Evolutionary conservation across 2,888 invertebrate species (phyloP).

Genomic region (Endomychus coccineus): DNA sequence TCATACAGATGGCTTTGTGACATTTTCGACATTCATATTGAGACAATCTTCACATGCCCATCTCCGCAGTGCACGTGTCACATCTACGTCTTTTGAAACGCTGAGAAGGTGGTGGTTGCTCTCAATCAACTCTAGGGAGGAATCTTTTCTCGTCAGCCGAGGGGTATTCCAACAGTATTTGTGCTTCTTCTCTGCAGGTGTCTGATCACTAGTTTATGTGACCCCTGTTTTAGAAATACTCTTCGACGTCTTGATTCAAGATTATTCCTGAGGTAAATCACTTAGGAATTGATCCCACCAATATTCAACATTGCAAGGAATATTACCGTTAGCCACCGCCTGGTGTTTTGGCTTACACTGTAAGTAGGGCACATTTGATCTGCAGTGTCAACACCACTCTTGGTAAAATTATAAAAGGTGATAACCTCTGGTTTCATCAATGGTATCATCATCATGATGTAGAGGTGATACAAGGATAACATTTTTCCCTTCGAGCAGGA

Average conservation of each 20-base stretch:
- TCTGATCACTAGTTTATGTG: conserved; percentile 15
- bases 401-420: conserved; percentile 17
- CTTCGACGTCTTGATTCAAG: conserved; percentile 16
- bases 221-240: conserved; percentile 18
- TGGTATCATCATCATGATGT: conserved; percentile 11
- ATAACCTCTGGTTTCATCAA: conserved; percentile 15
- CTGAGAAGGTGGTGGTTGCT: conserved; percentile 7
- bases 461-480: too few species aligned
- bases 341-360: conserved; percentile 15
- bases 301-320: conserved; percentile 18
- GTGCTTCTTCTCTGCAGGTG: conserved; percentile 14
- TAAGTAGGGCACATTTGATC: conserved; percentile 19
- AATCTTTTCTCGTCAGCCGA: conserved; percentile 15
- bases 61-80: conserved; percentile 15
- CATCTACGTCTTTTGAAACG: conserved; percentile 12
- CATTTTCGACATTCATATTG: conserved; percentile 16
- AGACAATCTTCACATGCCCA: conserved; percentile 14
- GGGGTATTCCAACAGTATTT: conserved; percentile 9
- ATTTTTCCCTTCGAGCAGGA: too few species aligned
- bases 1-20: conserved; percentile 14
- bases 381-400: conserved; percentile 17
- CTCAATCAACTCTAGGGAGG: conserved; percentile 9
- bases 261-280: conserved; percentile 18
- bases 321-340: conserved; percentile 20
- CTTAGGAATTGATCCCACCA: conserved; percentile 18